These are phyloP conservation scores for Sericinus montela DNA, from an alignment of 2,888 invertebrate species.

Conservation along the genomic window DNA sequence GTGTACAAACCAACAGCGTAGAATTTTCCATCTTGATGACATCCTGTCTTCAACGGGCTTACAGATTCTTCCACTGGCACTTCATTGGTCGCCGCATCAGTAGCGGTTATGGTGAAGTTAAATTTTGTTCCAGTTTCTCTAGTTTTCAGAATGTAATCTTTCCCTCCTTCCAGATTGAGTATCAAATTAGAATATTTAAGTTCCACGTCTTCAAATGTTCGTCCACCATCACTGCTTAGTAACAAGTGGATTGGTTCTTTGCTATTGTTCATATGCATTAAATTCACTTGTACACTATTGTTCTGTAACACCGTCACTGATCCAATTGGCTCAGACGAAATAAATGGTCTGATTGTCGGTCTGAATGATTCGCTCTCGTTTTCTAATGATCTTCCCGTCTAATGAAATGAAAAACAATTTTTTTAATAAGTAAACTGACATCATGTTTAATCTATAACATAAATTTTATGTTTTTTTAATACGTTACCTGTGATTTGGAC, in stretches of 20 bases:
- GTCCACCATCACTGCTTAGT: conserved; percentile 62
- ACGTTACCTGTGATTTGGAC: too few relatives aligned
- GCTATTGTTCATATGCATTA: conserved; percentile 57
- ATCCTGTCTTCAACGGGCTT: conserved; percentile 48
- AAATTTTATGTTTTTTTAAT: too few relatives aligned
- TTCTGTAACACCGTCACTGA: conserved; percentile 69
- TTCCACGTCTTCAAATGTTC: conserved; percentile 55
- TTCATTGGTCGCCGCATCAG: conserved; percentile 31
- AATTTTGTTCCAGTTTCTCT: conserved; percentile 71
- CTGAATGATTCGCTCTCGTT: conserved; percentile 31
- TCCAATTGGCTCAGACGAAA: conserved; percentile 61
- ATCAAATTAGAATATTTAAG: conserved; percentile 62
- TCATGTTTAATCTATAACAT: too few relatives aligned
- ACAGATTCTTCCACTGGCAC: conserved; percentile 35
- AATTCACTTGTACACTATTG: conserved; percentile 67
- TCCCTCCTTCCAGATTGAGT: conserved; percentile 61
- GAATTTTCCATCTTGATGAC: conserved; percentile 55
- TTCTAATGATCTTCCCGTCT: conserved; percentile 34
- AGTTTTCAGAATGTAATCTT: conserved; percentile 66
- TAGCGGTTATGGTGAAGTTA: conserved; percentile 63
- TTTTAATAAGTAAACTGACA: too few relatives aligned
- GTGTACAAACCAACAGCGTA: conserved; percentile 62
- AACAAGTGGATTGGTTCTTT: conserved; percentile 61
- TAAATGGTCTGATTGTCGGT: conserved; percentile 42
- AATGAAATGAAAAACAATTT: conserved; percentile 15